These are phyloP conservation scores for Pandion haliaetus DNA, from an alignment of 2,113 vertebrate species.

Conservation along the genomic window DNA sequence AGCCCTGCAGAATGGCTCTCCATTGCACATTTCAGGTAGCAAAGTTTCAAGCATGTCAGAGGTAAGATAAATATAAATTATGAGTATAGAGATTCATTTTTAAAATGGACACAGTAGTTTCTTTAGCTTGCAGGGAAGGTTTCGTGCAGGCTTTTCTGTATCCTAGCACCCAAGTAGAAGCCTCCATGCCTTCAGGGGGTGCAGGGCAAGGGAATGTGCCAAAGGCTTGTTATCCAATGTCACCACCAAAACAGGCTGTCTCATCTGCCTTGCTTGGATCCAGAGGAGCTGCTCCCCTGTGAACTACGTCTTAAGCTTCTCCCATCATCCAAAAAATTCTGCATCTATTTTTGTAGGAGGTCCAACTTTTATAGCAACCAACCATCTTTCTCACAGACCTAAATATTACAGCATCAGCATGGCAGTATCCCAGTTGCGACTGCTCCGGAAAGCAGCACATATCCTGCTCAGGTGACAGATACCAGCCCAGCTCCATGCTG, in stretches of 20 bases:
- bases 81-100: neutral
- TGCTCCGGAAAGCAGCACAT: neutral
- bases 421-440: neutral
- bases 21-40: neutral
- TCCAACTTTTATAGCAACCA: neutral
- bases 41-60: neutral
- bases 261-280: neutral
- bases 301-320: neutral
- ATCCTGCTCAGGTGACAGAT: neutral
- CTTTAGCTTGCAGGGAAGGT: neutral
- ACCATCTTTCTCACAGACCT: neutral
- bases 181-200: neutral
- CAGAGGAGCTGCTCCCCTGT: neutral
- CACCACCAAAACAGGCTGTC: neutral
- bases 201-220: neutral
- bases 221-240: neutral
- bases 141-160: neutral
- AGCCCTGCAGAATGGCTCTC: neutral
- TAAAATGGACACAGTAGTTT: neutral
- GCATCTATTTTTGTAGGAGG: neutral
- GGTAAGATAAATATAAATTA: neutral
- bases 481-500: neutral
- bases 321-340: neutral
- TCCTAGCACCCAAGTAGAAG: neutral
- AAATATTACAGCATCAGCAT: neutral